Evolutionary conservation across 2,797 vertebrate species (phyloP), one percentile per base, ranked within the genome.

Genomic region (Phalanger gymnotis): DNA sequence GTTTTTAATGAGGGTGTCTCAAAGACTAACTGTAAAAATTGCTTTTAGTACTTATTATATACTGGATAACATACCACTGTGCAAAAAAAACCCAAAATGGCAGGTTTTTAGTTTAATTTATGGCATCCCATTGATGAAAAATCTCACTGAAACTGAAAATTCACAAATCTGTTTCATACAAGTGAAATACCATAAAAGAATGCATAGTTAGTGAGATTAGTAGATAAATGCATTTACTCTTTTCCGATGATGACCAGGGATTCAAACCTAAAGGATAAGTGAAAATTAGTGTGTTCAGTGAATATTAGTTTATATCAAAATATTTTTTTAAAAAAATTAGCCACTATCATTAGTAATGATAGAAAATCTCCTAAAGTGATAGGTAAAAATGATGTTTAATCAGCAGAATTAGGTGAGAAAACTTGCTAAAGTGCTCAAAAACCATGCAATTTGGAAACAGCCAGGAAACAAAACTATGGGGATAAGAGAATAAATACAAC

Each of bases 381-480:
- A 91, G 92, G 92, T 96, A 95, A 97, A 95, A 97, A 96, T 94
- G 95, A 97, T 97, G 97, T 97, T 97, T 96, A 96, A 97, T 97
- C 98, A 98, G 97, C 97, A 98, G 97, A 98, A 96, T 98, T 97
- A 96, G 27, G 95, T 94, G 97, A 98, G 97, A 97, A 98, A 98
- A 97, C 92, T 98, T 98, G 97, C 95, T 96, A 54, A 95, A 97
- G 97, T 95, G 97, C 98, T 97, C 96, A 97, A 93, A 98, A 96
- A 98, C 97, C 97, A 98, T 98, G 97, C 96, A 94, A 81, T 97
- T 97, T 98, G 96, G 97, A 98, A 98, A 98, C 96, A 98, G 95
- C 94, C 97, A 97, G 98, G 98, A 98, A 98, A 98, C 98, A 98
- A 98, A 98, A 98, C 96, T 87, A 96, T 95, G 96, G 97, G 95